These are phyloP conservation scores for Rhagonycha fulva DNA, from an alignment of 2,888 invertebrate genomes.

Conservation along the genomic window DNA sequence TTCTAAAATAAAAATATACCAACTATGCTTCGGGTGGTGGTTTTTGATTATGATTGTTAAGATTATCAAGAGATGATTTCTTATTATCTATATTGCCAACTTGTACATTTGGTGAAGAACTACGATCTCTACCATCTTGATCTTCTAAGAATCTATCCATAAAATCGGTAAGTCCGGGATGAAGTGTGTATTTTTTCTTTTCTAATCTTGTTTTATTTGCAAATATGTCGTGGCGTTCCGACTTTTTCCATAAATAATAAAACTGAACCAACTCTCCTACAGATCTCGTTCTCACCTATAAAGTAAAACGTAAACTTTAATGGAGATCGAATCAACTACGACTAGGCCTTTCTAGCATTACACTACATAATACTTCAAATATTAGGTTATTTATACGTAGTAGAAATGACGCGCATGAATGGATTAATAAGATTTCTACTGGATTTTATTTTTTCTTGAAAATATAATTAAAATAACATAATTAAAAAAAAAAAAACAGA, in stretches of 20 bases:
- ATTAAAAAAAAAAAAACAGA: too few relatives aligned
- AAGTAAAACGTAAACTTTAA: not conserved
- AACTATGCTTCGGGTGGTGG: slow-evolving; percentile 38
- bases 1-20: slow-evolving; percentile 11
- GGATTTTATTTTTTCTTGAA: too few relatives aligned
- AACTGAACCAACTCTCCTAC: slow-evolving; percentile 97
- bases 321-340: not conserved
- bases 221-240: slow-evolving; percentile 92
- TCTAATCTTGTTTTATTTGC: slow-evolving; percentile 87
- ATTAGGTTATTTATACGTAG: too few relatives aligned
- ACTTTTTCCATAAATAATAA: slow-evolving; percentile 97
- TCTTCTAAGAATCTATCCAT: slow-evolving; percentile 93
- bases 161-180: slow-evolving; percentile 91
- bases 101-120: slow-evolving; percentile 73
- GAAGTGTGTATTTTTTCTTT: slow-evolving; percentile 89
- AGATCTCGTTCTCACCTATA: slow-evolving; percentile 82
- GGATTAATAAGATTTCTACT: too few relatives aligned
- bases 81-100: slow-evolving; percentile 39
- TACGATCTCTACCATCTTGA: slow-evolving; percentile 72
- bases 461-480: too few relatives aligned
- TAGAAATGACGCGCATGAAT: too few relatives aligned
- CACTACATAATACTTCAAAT: too few relatives aligned
- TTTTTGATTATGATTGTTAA: slow-evolving; percentile 31
- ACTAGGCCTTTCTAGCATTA: too few relatives aligned
- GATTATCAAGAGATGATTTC: slow-evolving; percentile 31